Evolutionary conservation across 2,888 invertebrate species (phyloP).

Genomic region (Mythimna pallens): DNA sequence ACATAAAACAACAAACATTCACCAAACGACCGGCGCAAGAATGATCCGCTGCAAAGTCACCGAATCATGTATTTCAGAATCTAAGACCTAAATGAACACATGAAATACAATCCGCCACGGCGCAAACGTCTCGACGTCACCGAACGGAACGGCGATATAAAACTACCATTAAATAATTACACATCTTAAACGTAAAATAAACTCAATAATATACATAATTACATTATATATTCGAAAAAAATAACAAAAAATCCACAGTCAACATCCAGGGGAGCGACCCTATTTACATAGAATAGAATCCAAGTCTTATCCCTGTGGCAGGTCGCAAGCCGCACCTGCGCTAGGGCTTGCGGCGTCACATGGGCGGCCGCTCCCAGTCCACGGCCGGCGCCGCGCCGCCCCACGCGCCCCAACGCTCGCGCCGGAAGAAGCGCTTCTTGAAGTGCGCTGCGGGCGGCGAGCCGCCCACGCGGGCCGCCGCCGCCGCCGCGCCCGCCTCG

Average conservation of each 20-base stretch:
- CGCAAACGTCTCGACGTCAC: slow-evolving; percentile 75
- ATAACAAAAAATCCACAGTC: slow-evolving; percentile 81
- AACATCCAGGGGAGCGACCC: slow-evolving; percentile 66
- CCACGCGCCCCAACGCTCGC: slow-evolving; percentile 92
- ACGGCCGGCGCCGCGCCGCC: slow-evolving; percentile 83
- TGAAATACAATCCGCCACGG: slow-evolving; percentile 87
- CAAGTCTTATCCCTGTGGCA: slow-evolving; percentile 44
- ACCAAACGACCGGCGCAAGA: slow-evolving; percentile 82
- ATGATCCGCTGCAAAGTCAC: slow-evolving; percentile 80
- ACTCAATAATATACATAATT: slow-evolving; percentile 90
- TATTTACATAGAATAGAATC: slow-evolving; percentile 70
- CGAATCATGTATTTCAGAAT: slow-evolving; percentile 86
- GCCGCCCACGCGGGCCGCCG: slow-evolving; percentile 68
- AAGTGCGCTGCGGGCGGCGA: slow-evolving; percentile 89
- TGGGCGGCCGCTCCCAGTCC: slow-evolving; percentile 89
- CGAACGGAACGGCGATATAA: slow-evolving; percentile 78
- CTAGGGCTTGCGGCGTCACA: slow-evolving; percentile 83
- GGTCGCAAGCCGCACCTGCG: slow-evolving; percentile 43
- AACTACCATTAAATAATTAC: slow-evolving; percentile 88
- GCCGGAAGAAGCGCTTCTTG: slow-evolving; percentile 96
- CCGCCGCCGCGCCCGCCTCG: slow-evolving; percentile 85
- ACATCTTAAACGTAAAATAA: slow-evolving; percentile 88
- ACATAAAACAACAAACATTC: slow-evolving; percentile 88
- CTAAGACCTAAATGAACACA: slow-evolving; percentile 90
- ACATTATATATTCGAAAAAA: slow-evolving; percentile 89